phyloP scores from a whole-genome alignment of 2,113 vertebrate species.

The Xyliphius kryptos region DNA sequence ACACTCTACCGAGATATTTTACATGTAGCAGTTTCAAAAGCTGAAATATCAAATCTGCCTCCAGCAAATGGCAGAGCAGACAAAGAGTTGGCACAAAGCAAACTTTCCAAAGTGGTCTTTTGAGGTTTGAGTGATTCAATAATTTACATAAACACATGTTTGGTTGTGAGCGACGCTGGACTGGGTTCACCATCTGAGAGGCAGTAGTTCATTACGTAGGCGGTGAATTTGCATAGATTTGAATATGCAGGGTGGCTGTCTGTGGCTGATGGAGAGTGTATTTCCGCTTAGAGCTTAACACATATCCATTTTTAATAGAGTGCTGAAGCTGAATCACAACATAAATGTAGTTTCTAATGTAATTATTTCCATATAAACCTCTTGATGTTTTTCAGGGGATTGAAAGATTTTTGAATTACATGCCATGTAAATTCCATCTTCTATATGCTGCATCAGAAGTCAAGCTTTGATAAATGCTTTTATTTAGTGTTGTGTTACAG shows the following conservation, averaged over 20 bases:
- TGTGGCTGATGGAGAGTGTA: slow-evolving; percentile 32
- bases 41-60: slow-evolving; percentile 15
- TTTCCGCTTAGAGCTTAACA: slow-evolving; percentile 32
- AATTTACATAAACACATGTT: slow-evolving; percentile 56
- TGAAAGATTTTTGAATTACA: too few relatives aligned
- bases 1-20: slow-evolving; percentile 5
- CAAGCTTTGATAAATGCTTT: too few relatives aligned
- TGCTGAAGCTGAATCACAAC: background rate
- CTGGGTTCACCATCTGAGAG: slow-evolving; percentile 46
- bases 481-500: too few relatives aligned
- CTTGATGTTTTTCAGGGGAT: too few relatives aligned
- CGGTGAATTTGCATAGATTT: slow-evolving; percentile 57
- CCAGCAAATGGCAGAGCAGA: slow-evolving; percentile 20
- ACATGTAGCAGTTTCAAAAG: slow-evolving; percentile 11
- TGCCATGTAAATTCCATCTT: too few relatives aligned
- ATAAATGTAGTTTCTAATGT: background rate
- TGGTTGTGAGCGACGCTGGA: slow-evolving; percentile 43
- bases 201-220: slow-evolving; percentile 48
- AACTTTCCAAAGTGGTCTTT: slow-evolving; percentile 38
- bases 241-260: slow-evolving; percentile 47
- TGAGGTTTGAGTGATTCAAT: slow-evolving; percentile 34
- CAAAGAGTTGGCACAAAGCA: slow-evolving; percentile 16
- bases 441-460: too few relatives aligned
- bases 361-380: background rate
- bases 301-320: slow-evolving; percentile 15